Percentiles rank a stretch among this genome's conserved stretches.
phyloP scores from a whole-genome alignment of 2,888 invertebrate genomes.

The Boloria selene region DNA sequence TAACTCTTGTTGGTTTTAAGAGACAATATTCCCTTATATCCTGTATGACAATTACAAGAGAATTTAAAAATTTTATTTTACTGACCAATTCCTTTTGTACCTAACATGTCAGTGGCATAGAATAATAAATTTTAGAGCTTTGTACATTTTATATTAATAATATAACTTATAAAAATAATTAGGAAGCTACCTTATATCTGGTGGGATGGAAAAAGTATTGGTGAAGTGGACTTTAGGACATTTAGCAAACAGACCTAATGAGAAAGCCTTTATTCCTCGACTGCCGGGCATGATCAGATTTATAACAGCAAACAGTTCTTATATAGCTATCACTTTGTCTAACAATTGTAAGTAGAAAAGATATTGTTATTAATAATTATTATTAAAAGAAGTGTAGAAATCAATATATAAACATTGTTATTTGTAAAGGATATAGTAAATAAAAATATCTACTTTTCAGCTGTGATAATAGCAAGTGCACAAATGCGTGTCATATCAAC shows the following conservation, averaged over 20 bases:
- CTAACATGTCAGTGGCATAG: too few relatives aligned
- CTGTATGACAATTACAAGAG: too few relatives aligned
- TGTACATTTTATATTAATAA: too few relatives aligned
- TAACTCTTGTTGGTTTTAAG: too few relatives aligned
- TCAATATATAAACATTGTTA: too few relatives aligned
- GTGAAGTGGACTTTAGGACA: constrained; percentile 73
- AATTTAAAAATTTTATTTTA: too few relatives aligned
- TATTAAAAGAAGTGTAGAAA: background rate
- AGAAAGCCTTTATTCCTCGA: constrained; percentile 70
- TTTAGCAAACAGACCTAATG: constrained; percentile 59
- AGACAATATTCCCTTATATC: too few relatives aligned
- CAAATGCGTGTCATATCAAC: constrained; percentile 65
- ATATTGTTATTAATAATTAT: background rate
- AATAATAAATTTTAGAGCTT: too few relatives aligned
- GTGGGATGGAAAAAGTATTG: constrained; percentile 75
- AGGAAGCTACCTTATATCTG: constrained; percentile 72
- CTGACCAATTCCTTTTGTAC: too few relatives aligned
- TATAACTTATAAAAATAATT: background rate
- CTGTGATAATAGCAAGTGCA: constrained; percentile 68
- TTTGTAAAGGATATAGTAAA: background rate
- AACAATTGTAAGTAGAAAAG: constrained; percentile 70
- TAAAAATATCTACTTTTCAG: constrained; percentile 49
- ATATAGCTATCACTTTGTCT: constrained; percentile 66
- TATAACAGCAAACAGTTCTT: constrained; percentile 60
- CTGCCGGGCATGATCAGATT: constrained; percentile 69